phyloP scores from a whole-genome alignment of 2,888 invertebrate species.

The Apeira syringaria region DNA sequence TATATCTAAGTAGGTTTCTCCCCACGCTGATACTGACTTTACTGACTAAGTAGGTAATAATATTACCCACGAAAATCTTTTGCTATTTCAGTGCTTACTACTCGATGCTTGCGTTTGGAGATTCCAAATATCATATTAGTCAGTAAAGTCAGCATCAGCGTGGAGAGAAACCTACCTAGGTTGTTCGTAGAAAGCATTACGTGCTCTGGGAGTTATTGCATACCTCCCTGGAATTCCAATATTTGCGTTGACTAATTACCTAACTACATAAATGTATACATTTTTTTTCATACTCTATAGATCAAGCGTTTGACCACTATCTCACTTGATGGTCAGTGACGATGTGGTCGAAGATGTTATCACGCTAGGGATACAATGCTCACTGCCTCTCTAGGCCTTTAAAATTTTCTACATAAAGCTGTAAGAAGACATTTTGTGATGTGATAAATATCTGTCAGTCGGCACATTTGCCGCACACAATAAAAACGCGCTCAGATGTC shows the following conservation, averaged over 20 bases:
- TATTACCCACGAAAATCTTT: no score
- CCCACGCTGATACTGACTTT: conserved; percentile 12
- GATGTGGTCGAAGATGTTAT: no score
- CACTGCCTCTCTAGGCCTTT: no score
- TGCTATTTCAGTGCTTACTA: no score
- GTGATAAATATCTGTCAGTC: conserved; percentile 44
- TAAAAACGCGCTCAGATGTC: conserved; percentile 58
- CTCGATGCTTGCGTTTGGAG: no score
- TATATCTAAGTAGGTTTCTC: conserved; percentile 6
- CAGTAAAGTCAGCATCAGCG: conserved; percentile 11
- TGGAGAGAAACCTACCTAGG: conserved; percentile 9
- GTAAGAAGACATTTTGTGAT: conserved; percentile 27
- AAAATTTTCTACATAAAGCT: no score
- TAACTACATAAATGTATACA: conserved; percentile 1
- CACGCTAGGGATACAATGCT: no score
- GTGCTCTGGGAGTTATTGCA: conserved; percentile 8
- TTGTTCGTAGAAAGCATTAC: conserved; percentile 7
- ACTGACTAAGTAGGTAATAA: no score
- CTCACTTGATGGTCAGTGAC: no score
- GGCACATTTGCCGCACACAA: conserved; percentile 47
- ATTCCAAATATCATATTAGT: no score
- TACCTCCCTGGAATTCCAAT: conserved; percentile 7
- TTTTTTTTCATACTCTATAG: no score
- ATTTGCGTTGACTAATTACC: conserved; percentile 30
- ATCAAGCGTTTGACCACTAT: no score